A percentile compares a stretch with the other conserved stretches of the same genome.
phyloP scores from a whole-genome alignment of 2,888 invertebrate genomes.

The Yponomeuta evonymella region DNA sequence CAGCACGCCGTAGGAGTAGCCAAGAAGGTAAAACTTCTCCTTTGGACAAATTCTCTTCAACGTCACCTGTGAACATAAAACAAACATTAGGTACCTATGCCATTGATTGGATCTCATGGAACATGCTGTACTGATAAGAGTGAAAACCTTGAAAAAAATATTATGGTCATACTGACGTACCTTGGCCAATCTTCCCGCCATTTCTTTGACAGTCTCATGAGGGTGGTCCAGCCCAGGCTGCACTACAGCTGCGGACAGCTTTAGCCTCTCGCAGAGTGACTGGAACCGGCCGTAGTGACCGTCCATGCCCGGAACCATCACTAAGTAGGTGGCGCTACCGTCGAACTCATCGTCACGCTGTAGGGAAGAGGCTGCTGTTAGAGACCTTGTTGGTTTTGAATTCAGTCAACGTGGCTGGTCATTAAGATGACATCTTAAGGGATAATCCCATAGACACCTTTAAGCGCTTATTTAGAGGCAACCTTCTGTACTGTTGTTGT shows the following conservation, averaged over 20 bases:
- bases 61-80: conserved; percentile 14
- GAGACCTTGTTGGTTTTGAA: no score
- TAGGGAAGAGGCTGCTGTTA: neutral
- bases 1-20: conserved; percentile 22
- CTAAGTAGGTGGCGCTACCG: conserved; percentile 17
- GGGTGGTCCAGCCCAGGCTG: conserved; percentile 9
- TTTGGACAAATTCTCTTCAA: conserved; percentile 18
- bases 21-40: conserved; percentile 22
- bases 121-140: no score
- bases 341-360: conserved; percentile 19
- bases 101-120: no score
- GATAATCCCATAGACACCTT: no score
- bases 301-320: conserved; percentile 18
- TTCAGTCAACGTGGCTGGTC: no score
- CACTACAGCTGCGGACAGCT: conserved; percentile 7
- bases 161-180: neutral
- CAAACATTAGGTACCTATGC: no score
- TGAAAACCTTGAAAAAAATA: no score
- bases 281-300: conserved; percentile 15
- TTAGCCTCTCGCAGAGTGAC: conserved; percentile 13
- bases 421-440: no score
- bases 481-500: no score
- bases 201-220: conserved; percentile 6
- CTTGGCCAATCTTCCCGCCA: conserved; percentile 12
- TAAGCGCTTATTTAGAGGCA: no score